A percentile compares a stretch with the other conserved stretches of the same genome.
Evolutionary conservation across 2,888 invertebrate genomes (phyloP).

Genomic region (Muscina levida): DNA sequence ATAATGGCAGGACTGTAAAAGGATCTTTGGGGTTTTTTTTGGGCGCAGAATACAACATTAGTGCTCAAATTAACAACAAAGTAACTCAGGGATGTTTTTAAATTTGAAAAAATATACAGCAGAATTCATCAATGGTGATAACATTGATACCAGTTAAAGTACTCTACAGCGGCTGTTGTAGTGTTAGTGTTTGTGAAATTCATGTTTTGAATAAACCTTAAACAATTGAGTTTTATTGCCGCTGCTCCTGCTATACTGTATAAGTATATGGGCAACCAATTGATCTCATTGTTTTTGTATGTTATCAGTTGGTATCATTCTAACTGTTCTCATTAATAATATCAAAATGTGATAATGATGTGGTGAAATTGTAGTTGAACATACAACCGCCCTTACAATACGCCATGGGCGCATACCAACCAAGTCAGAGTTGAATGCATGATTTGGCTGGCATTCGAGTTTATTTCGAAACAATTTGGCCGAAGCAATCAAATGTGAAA

Average conservation of each 20-base stretch:
- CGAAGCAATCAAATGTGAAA: constrained; percentile 48
- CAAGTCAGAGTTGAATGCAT: constrained; percentile 1
- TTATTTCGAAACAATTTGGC: constrained; percentile 38
- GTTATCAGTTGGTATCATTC: constrained; percentile 17
- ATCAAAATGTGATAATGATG: constrained; percentile 35
- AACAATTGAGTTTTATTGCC: background rate
- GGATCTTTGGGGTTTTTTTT: background rate
- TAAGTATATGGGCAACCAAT: constrained; percentile 2
- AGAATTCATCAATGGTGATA: background rate
- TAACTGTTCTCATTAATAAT: constrained; percentile 24
- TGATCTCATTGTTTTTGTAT: constrained; percentile 25
- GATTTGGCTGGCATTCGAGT: constrained; percentile 21
- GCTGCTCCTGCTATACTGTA: background rate
- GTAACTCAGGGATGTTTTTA: background rate
- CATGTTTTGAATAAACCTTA: background rate
- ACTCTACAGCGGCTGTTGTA: background rate
- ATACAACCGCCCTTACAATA: too few relatives aligned
- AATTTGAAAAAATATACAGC: background rate
- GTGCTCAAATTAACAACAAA: constrained; percentile 14
- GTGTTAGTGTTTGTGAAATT: background rate
- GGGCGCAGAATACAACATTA: background rate
- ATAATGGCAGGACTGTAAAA: background rate
- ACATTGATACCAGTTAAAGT: background rate
- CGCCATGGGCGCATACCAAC: background rate
- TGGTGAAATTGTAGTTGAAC: constrained; percentile 16